Conservation (phyloP, 2,797 vertebrate genomes). For the Dicrostonyx torquatus region DNA sequence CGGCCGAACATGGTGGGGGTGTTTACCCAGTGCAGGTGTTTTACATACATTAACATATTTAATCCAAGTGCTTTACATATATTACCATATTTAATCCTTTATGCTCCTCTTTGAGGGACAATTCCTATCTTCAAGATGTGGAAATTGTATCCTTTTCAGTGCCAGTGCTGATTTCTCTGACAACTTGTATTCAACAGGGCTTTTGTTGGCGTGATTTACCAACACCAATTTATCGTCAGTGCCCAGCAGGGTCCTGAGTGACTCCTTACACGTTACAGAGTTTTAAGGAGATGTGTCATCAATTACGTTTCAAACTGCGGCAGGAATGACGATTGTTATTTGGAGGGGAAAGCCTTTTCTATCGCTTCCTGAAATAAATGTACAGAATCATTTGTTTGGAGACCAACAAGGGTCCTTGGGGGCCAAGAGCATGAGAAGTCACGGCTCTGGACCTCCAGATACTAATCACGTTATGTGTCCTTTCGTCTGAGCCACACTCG, state of each 20-base stretch:
- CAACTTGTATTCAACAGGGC: slow-evolving; percentile 62
- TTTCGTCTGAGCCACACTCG: background rate
- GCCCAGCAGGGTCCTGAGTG: slow-evolving; percentile 68
- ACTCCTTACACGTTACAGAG: slow-evolving; percentile 53
- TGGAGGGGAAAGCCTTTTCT: background rate
- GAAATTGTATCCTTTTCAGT: slow-evolving; percentile 41
- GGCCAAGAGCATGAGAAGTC: background rate
- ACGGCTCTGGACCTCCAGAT: background rate
- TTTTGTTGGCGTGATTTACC: slow-evolving; percentile 55
- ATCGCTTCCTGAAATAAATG: slow-evolving; percentile 16
- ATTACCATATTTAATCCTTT: slow-evolving; percentile 45
- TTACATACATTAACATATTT: slow-evolving; percentile 44
- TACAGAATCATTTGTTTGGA: background rate
- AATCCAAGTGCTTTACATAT: slow-evolving; percentile 37
- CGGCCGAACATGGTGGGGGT: background rate
- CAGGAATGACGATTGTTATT: slow-evolving; percentile 42
- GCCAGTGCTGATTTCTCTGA: slow-evolving; percentile 50
- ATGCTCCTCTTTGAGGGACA: background rate
- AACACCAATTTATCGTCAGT: slow-evolving; percentile 66
- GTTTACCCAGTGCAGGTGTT: slow-evolving; percentile 13
- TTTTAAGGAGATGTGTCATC: slow-evolving; percentile 60
- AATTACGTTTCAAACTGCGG: slow-evolving; percentile 68
- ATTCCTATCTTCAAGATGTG: slow-evolving; percentile 28
- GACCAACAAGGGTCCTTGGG: background rate
- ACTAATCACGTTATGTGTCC: background rate